Base-by-base conservation (phyloP, 2,797 vertebrate species). In the Diglossa cyanea region DNA sequence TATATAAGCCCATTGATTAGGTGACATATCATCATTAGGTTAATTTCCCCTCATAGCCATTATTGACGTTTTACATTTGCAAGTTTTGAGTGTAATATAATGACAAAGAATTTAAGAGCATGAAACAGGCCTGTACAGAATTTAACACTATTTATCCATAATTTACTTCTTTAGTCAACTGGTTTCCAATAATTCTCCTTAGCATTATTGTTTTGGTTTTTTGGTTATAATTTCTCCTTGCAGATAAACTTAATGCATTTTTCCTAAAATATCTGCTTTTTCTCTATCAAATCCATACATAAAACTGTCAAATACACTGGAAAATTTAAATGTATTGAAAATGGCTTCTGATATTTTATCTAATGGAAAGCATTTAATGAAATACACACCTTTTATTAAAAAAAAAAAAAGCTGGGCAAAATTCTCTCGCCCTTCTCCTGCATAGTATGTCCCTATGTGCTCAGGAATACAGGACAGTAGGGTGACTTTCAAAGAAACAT, bases 161-260 rank as follows among this genome's bases (percentile, higher is more conserved):
- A 15, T 61, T 50, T 68, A 35, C 67, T 78, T 57, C 28, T 79
- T 73, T 37, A 70, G 11, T 58, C 3, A 18, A 47, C 35, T 75
- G 9, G 0, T 78, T 84, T 86, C 8, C 4, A 80, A 25, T 12
- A 2, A 55, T 25, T 26, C 8, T 48, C 2, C 5, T 60, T 73
- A 8, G 8, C 5, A 48, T 51, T 44, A 51, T 15, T 5, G 6
- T 45, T 54, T 65, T 44, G 3, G 6, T 11, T 39, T 3, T 53
- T 12, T 50, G 4, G 1, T 28, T 45, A 14, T 9, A 15, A n/a
- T 81, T 75, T 77, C 10, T 60, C 28, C 25, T 58, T 51, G 12
- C 2, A 51, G 3, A n/a, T 12, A 5, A 39, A 2, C 9, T 37
- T 51, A 54, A 58, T 37, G n/a, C 1, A 63, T 13, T n/a, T 30